Evolutionary conservation across 2,888 invertebrate species (phyloP).

Genomic region (Nomada ferruginata): DNA sequence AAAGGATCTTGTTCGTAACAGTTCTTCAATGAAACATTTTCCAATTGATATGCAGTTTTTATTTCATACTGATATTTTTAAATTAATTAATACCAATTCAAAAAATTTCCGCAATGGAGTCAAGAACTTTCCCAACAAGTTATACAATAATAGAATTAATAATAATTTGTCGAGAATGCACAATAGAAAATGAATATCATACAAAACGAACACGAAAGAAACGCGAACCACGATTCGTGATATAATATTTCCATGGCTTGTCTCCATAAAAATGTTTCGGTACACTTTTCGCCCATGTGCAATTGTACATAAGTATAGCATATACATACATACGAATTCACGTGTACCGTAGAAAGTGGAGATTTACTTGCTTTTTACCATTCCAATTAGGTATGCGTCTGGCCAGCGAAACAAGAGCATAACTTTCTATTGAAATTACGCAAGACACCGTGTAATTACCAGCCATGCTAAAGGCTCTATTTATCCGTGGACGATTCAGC

Average conservation of each 20-base stretch:
- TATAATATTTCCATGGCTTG: background rate
- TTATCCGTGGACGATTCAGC: background rate
- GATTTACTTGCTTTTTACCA: constrained; percentile 33
- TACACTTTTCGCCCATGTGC: background rate
- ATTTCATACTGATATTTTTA: too few relatives aligned
- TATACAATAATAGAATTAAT: too few relatives aligned
- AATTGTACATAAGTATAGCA: background rate
- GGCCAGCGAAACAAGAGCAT: constrained; percentile 28
- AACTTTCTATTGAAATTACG: constrained; percentile 53
- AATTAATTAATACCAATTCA: too few relatives aligned
- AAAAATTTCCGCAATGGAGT: background rate
- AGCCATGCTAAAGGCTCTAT: background rate
- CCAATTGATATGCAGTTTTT: too few relatives aligned
- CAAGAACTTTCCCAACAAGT: background rate
- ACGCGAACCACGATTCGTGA: background rate
- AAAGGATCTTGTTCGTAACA: too few relatives aligned
- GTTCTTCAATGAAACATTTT: too few relatives aligned
- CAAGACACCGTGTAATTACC: constrained; percentile 44
- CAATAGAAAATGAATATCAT: background rate
- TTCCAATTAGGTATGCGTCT: constrained; percentile 32
- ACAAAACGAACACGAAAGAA: background rate
- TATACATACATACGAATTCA: background rate
- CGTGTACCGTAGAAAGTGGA: constrained; percentile 39
- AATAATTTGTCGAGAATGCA: background rate
- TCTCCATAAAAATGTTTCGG: background rate